These are phyloP conservation scores for Stenurella melanura DNA, from an alignment of 2,888 invertebrate species.

Conservation along the genomic window DNA sequence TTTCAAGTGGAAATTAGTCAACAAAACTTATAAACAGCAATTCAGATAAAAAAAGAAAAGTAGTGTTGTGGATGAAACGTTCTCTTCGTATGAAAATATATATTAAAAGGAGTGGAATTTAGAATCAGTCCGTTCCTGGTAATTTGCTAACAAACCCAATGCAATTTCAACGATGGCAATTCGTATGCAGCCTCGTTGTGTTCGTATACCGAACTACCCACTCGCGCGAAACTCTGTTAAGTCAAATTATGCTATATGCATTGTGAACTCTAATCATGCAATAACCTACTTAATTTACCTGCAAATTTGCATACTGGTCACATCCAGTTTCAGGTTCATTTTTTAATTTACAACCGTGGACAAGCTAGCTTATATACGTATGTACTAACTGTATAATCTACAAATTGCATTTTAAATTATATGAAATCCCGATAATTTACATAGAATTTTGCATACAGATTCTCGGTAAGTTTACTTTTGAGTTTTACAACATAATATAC, in stretches of 20 bases:
- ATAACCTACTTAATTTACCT: constrained; percentile 60
- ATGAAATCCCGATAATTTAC: neutral
- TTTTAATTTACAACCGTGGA: constrained; percentile 33
- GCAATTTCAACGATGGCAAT: constrained; percentile 63
- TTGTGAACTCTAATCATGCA: constrained; percentile 58
- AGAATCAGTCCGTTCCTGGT: constrained; percentile 43
- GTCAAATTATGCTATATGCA: constrained; percentile 57
- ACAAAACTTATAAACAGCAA: too few species aligned
- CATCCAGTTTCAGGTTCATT: constrained; percentile 49
- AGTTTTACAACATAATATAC: neutral
- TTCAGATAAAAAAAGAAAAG: too few species aligned
- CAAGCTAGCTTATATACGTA: constrained; percentile 11
- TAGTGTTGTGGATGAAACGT: too few species aligned
- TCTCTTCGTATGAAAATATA: too few species aligned
- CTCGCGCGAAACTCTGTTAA: constrained; percentile 59
- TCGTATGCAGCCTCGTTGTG: constrained; percentile 66
- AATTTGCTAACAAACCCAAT: constrained; percentile 46
- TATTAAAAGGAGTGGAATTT: too few species aligned
- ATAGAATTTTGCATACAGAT: constrained; percentile 8
- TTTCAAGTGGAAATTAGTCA: too few species aligned
- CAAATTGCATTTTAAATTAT: constrained; percentile 23
- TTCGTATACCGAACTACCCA: constrained; percentile 63
- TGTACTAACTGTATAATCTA: constrained; percentile 1
- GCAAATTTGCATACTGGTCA: constrained; percentile 60
- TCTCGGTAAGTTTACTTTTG: neutral